Conservation (phyloP, 1,140 invertebrate species). For the Papilio dardanus region DNA sequence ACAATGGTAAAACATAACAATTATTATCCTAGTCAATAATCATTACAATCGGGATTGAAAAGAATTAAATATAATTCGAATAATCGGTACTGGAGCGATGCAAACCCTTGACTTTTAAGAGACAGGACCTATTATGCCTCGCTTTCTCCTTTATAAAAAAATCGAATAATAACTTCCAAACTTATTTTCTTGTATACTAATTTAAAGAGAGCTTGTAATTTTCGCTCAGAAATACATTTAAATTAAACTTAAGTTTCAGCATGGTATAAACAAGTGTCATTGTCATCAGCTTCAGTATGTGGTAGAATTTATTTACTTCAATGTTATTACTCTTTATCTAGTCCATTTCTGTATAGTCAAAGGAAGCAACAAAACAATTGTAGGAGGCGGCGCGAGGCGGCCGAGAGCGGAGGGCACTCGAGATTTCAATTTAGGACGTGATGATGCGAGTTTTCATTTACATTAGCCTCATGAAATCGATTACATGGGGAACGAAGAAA, state of each 20-base stretch:
- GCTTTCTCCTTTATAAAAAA: background rate
- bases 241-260: background rate
- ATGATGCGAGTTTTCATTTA: slow-evolving; percentile 76
- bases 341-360: background rate
- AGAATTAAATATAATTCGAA: slow-evolving; percentile 81
- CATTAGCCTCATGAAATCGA: slow-evolving; percentile 44
- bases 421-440: slow-evolving; percentile 81
- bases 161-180: background rate
- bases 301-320: background rate
- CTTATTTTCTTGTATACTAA: background rate
- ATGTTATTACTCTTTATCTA: background rate
- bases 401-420: slow-evolving; percentile 63
- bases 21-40: slow-evolving; percentile 32
- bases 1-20: slow-evolving; percentile 35
- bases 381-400: slow-evolving; percentile 57
- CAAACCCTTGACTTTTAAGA: slow-evolving; percentile 45
- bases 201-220: background rate
- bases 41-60: slow-evolving; percentile 73
- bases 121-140: background rate
- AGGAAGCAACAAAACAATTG: slow-evolving; percentile 75
- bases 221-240: background rate
- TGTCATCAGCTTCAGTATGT: background rate
- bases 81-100: slow-evolving; percentile 74
- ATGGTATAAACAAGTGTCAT: background rate
- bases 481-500: slow-evolving; percentile 27